These are phyloP conservation scores for Heliconius aoede DNA, from an alignment of 2,888 invertebrate species.

Conservation along the genomic window DNA sequence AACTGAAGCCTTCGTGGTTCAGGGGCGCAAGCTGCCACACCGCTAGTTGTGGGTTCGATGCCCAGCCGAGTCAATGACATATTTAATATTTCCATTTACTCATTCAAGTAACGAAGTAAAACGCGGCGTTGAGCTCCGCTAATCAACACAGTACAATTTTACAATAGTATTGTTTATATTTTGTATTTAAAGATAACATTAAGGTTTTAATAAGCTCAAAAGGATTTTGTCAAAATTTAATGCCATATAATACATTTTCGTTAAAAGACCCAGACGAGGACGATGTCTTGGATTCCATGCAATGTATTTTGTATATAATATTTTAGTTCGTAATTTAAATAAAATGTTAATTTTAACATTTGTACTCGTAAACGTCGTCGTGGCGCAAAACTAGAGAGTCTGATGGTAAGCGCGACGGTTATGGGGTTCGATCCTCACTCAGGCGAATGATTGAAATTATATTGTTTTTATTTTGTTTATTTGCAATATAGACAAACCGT, in stretches of 20 bases:
- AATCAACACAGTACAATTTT: too few relatives aligned
- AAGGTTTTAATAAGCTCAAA: conserved; percentile 55
- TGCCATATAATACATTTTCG: conserved; percentile 83
- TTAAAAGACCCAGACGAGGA: conserved; percentile 68
- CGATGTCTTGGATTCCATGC: conserved; percentile 70
- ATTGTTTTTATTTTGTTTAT: too few relatives aligned
- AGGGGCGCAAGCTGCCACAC: too few relatives aligned
- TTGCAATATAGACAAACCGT: too few relatives aligned
- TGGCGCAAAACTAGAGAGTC: background rate
- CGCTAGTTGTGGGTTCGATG: too few relatives aligned
- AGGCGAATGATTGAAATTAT: background rate
- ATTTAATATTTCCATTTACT: too few relatives aligned
- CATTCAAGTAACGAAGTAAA: too few relatives aligned
- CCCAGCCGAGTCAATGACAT: too few relatives aligned
- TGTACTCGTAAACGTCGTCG: background rate
- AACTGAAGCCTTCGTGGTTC: background rate
- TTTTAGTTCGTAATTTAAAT: conserved; percentile 81
- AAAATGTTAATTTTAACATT: background rate
- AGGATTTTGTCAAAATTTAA: conserved; percentile 79
- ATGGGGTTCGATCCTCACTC: background rate
- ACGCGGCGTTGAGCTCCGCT: too few relatives aligned
- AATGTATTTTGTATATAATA: conserved; percentile 68
- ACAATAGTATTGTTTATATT: too few relatives aligned
- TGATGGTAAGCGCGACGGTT: background rate
- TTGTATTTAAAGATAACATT: conserved; percentile 41